A percentile compares a stretch with the other conserved stretches of the same genome.
phyloP scores from a whole-genome alignment of 2,113 vertebrate genomes.

The Coptodon bakossiorum region DNA sequence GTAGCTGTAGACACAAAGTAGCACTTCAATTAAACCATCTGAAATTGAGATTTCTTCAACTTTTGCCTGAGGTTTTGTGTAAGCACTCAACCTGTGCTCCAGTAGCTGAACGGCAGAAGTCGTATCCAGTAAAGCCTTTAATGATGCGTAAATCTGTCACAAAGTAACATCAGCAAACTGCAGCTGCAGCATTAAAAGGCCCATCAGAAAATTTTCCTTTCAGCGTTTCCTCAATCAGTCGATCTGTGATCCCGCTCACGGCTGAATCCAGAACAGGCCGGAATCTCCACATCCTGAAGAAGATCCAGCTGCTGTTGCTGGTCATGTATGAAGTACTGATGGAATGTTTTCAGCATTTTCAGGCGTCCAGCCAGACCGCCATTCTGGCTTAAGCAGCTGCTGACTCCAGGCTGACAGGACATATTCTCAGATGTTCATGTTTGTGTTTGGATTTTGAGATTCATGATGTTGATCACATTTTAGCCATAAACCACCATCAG shows the following conservation, averaged over 20 bases:
- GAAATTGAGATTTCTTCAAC: background rate
- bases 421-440: background rate
- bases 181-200: background rate
- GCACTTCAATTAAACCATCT: background rate
- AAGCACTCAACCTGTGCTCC: background rate
- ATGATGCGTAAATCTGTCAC: background rate
- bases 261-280: background rate
- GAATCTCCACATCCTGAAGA: background rate
- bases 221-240: background rate
- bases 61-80: background rate
- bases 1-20: background rate
- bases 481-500: background rate
- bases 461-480: background rate
- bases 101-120: background rate
- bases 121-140: background rate
- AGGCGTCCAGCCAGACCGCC: accelerated
- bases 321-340: background rate
- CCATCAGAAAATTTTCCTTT: background rate
- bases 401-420: background rate
- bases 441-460: background rate
- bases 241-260: background rate
- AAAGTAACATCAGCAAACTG: background rate
- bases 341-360: background rate
- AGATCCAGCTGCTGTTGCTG: background rate
- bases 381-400: background rate